Conservation (phyloP, 1,140 invertebrate genomes). For the Drosophila lowei region DNA sequence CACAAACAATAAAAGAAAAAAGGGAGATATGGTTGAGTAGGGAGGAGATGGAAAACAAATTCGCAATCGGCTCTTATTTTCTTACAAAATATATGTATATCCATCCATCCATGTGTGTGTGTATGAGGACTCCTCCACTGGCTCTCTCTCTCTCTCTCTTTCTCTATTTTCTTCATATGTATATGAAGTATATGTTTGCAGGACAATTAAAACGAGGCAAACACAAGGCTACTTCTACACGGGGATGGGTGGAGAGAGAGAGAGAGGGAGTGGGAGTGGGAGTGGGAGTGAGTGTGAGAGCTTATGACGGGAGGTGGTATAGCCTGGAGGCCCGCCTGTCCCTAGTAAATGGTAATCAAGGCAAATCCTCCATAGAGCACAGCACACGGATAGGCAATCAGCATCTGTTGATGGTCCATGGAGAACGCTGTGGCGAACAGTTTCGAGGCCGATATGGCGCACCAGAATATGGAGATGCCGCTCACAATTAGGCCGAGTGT, state of each 20-base stretch:
- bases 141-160: conserved; percentile 13
- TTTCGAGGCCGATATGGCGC: conserved; percentile 92
- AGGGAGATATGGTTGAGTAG: neutral
- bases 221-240: conserved; percentile 20
- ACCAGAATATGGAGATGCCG: conserved; percentile 90
- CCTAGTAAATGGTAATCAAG: conserved; percentile 89
- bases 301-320: conserved; percentile 20
- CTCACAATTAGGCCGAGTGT: conserved; percentile 86
- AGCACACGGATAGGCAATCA: conserved; percentile 93
- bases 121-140: conserved; percentile 24
- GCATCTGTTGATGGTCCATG: conserved; percentile 91
- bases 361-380: conserved; percentile 94
- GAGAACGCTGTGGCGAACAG: conserved; percentile 91
- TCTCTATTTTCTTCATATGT: conserved; percentile 25
- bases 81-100: conserved; percentile 68
- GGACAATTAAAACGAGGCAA: conserved; percentile 72
- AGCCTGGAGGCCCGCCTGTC: conserved; percentile 31
- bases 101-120: conserved; percentile 17
- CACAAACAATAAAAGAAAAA: conserved; percentile 21
- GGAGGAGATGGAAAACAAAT: conserved; percentile 62
- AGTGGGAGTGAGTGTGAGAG: too few relatives aligned
- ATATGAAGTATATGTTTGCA: conserved; percentile 34
- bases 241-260: neutral
- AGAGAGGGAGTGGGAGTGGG: too few relatives aligned
- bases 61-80: conserved; percentile 74